Evolutionary conservation across 2,888 invertebrate species (phyloP), one percentile per base, ranked within the genome.

Genomic region (Tenthredo notha): DNA sequence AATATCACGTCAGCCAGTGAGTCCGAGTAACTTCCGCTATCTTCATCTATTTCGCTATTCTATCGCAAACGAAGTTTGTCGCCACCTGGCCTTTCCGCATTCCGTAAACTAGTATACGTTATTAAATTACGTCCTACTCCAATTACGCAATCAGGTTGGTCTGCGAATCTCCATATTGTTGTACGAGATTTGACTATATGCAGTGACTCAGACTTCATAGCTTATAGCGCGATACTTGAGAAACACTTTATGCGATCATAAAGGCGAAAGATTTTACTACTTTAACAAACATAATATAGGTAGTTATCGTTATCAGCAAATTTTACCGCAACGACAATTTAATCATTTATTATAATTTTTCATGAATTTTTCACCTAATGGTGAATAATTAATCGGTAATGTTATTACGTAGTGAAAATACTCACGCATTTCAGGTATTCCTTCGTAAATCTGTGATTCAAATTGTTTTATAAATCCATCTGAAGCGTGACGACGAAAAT

Each of bases 401-500:
- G 12, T 65, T 40, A 37, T 15, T 33, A 37, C 33, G 21, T 9
- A n/a, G 25, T 18, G 7, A 43, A 74, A 33, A 80, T 58, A 80
- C 83, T 83, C 33, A 83, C 83, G 67, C 83, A 70, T 83, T 33
- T 83, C 67, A 18, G 70, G 9, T 33, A 83, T 29, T 58, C 47
- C 83, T 7, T 43, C 25, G n/a, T 25, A 83, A 15, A 83, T 83
- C 12, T 83, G 47, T 10, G 83, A 67, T 67, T 21, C 15, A 70
- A 83, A 83, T n/a, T 83, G 83, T 83, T 83, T 83, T 50, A 83
- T 70, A 70, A 83, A 83, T 83, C 83, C 83, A 70, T 83, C 83
- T 6, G 83, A 65, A 47, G 10, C 83, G 50, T 83, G 67, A 21
- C 70, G 83, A 67, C 83, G 83, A 67, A 83, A 83, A 33, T 25